Conservation (phyloP, 2,888 invertebrate genomes). For the Luperina nickerlii region DNA sequence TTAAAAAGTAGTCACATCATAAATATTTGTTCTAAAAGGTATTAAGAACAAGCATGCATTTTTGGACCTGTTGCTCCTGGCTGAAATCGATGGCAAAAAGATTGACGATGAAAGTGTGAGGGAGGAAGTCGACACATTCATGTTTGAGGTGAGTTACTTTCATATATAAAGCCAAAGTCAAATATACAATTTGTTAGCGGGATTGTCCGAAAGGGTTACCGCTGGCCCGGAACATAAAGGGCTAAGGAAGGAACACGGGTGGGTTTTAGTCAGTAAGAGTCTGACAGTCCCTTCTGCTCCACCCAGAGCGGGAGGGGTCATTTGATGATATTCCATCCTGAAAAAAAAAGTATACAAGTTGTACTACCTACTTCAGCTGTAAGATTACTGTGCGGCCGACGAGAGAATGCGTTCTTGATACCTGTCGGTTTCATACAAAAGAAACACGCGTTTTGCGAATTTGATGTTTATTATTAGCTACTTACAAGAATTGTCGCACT, state of each 20-base stretch:
- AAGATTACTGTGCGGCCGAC: background rate
- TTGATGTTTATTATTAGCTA: no score
- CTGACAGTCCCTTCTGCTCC: no score
- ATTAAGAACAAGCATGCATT: slow-evolving; percentile 92
- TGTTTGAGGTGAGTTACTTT: slow-evolving; percentile 91
- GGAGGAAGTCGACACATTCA: slow-evolving; percentile 93
- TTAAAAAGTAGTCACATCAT: background rate
- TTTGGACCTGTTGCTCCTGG: slow-evolving; percentile 92
- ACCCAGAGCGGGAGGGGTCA: no score
- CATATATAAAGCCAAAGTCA: background rate
- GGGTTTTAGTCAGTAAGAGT: no score
- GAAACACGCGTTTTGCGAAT: background rate
- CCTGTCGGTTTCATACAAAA: background rate
- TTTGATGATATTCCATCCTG: no score
- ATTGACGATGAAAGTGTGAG: slow-evolving; percentile 91
- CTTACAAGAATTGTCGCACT: no score
- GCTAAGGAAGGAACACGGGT: no score
- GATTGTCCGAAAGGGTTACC: no score
- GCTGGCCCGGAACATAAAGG: no score
- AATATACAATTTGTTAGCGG: no score
- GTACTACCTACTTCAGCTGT: background rate
- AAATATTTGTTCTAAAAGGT: slow-evolving; percentile 72
- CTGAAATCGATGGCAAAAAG: slow-evolving; percentile 90
- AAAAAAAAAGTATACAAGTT: background rate
- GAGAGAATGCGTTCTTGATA: background rate